Conservation (phyloP, 2,888 invertebrate genomes). For the Brachypterus glaber region DNA sequence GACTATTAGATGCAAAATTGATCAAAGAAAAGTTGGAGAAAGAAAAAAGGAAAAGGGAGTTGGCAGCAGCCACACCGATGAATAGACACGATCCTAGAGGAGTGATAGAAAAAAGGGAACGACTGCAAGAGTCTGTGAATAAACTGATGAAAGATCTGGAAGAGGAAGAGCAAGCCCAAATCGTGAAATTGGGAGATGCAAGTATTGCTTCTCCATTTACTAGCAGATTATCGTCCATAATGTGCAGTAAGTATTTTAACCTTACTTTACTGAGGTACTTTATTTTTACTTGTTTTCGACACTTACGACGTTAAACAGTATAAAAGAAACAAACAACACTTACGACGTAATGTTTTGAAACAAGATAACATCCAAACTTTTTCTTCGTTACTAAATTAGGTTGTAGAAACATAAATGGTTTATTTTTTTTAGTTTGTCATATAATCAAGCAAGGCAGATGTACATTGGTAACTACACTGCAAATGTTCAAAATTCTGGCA, state of each 20-base stretch:
- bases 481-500: conserved; percentile 99
- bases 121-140: conserved; percentile 40
- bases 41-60: conserved; percentile 19
- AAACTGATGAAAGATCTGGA: conserved; percentile 77
- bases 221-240: conserved; percentile 89
- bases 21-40: conserved; percentile 29
- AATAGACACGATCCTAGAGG: conserved; percentile 26
- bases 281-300: background rate
- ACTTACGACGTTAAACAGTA: too few species aligned
- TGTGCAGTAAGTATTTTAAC: conserved; percentile 75
- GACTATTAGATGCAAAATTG: conserved; percentile 38
- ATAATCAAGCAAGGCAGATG: conserved; percentile 99
- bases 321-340: too few species aligned
- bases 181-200: conserved; percentile 96
- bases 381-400: too few species aligned
- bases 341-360: too few species aligned
- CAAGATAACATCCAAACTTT: too few species aligned
- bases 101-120: conserved; percentile 29
- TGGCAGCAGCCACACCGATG: conserved; percentile 14
- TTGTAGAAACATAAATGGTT: too few species aligned
- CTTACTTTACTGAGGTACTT: background rate
- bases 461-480: conserved; percentile 95
- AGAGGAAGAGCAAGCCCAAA: conserved; percentile 73
- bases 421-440: conserved; percentile 79
- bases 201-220: conserved; percentile 99